These are phyloP conservation scores for Echeneis naucrates DNA, from an alignment of 2,797 vertebrate species.

Conservation along the genomic window DNA sequence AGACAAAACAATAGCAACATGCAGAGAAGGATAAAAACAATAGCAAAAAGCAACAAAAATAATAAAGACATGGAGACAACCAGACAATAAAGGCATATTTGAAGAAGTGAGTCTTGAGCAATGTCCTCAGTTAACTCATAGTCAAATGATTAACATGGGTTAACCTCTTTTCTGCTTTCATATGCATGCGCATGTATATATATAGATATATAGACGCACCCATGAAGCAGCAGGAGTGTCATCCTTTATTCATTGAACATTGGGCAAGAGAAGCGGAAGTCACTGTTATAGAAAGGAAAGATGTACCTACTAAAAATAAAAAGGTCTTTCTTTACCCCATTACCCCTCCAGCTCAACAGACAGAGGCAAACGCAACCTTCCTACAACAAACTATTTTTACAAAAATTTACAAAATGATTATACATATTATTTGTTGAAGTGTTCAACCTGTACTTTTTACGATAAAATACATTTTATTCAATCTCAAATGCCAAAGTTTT, in stretches of 20 bases:
- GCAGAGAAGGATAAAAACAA: too few species aligned
- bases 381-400: too few species aligned
- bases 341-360: not conserved
- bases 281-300: not conserved
- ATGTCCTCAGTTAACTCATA: not conserved
- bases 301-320: not conserved
- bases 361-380: not conserved
- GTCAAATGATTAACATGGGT: not conserved
- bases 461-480: too few species aligned
- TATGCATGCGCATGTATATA: not conserved
- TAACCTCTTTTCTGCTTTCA: not conserved
- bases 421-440: too few species aligned
- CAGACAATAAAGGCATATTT: too few species aligned
- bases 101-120: too few species aligned
- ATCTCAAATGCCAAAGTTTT: not conserved
- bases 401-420: too few species aligned
- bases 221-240: not conserved
- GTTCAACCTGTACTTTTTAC: too few species aligned
- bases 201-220: not conserved
- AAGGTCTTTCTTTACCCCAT: not conserved
- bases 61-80: too few species aligned
- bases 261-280: slow-evolving; percentile 1
- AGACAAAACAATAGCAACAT: too few species aligned
- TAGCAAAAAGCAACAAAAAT: too few species aligned
- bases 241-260: slow-evolving; percentile 12